phyloP scores from a whole-genome alignment of 2,888 invertebrate species.

The Anticlea derivata region DNA sequence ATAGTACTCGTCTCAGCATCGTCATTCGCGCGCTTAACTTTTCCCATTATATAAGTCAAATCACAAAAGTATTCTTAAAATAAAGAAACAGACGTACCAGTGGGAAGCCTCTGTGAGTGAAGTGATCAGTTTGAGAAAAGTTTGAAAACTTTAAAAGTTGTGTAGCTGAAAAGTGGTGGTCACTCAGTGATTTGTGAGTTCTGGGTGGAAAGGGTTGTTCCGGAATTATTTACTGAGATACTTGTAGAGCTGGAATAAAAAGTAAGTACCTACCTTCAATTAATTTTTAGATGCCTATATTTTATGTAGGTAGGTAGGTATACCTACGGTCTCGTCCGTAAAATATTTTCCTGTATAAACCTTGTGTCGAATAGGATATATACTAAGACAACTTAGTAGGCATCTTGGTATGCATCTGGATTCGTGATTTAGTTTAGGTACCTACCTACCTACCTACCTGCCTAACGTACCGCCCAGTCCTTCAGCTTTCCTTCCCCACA shows the following conservation, averaged over 20 bases:
- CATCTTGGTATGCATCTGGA: too few relatives aligned
- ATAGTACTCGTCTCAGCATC: too few relatives aligned
- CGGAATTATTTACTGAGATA: slow-evolving; percentile 3
- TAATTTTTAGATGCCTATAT: too few relatives aligned
- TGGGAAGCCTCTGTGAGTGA: background rate
- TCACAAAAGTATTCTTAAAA: background rate
- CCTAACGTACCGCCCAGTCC: too few relatives aligned
- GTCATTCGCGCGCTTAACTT: slow-evolving; percentile 9
- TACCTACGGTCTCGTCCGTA: too few relatives aligned
- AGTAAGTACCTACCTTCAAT: background rate
- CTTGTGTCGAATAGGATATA: too few relatives aligned
- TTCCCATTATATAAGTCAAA: background rate
- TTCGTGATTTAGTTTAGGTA: too few relatives aligned
- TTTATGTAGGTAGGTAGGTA: too few relatives aligned
- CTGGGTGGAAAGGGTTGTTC: background rate
- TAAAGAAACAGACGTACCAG: background rate
- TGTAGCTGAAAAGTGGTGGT: background rate
- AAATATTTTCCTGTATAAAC: too few relatives aligned
- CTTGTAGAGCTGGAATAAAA: slow-evolving; percentile 3
- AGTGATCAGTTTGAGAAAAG: slow-evolving; percentile 9
- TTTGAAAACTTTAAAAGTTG: slow-evolving; percentile 10
- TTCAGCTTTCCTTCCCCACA: too few relatives aligned
- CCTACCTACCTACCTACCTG: too few relatives aligned
- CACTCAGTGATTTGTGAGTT: slow-evolving; percentile 6
- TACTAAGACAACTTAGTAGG: too few relatives aligned